Conservation (phyloP, 2,888 invertebrate species). For the Steinernema scapterisci region DNA sequence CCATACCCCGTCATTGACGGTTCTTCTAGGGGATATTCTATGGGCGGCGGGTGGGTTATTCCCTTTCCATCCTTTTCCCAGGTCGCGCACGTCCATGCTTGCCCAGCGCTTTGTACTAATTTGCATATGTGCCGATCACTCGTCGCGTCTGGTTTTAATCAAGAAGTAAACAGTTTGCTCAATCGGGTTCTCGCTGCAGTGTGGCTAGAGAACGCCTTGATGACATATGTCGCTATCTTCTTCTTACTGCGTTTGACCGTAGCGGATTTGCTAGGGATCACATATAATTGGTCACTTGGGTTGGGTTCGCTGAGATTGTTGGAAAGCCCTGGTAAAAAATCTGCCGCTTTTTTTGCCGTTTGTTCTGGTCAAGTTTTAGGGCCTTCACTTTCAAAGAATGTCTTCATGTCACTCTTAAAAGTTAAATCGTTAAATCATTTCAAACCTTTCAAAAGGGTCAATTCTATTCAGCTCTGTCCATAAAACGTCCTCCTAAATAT, state of each 20-base stretch:
- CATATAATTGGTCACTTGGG: background rate
- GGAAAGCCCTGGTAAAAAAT: too few relatives aligned
- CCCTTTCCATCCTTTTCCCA: background rate
- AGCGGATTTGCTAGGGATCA: background rate
- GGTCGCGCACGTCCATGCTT: background rate
- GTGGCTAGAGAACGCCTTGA: background rate
- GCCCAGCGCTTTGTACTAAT: conserved; percentile 19
- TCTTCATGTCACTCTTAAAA: too few relatives aligned
- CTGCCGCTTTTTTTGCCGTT: too few relatives aligned
- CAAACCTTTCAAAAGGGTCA: too few relatives aligned
- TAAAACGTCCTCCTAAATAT: too few relatives aligned
- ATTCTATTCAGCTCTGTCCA: too few relatives aligned
- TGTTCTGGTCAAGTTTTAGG: too few relatives aligned
- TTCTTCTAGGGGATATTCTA: conserved; percentile 18
- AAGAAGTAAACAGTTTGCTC: conserved; percentile 26
- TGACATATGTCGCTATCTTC: conserved; percentile 27
- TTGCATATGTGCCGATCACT: conserved; percentile 31
- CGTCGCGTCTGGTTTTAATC: conserved; percentile 25
- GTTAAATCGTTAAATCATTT: too few relatives aligned
- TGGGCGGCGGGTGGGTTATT: background rate
- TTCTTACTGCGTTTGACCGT: conserved; percentile 25
- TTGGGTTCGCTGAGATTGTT: background rate
- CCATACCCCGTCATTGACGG: background rate
- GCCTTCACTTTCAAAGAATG: too few relatives aligned
- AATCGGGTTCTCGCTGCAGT: background rate